A percentile compares a stretch with the other conserved stretches of the same genome.
Conservation (phyloP, 2,888 invertebrate genomes). For the Caenorhabditis afra region DNA sequence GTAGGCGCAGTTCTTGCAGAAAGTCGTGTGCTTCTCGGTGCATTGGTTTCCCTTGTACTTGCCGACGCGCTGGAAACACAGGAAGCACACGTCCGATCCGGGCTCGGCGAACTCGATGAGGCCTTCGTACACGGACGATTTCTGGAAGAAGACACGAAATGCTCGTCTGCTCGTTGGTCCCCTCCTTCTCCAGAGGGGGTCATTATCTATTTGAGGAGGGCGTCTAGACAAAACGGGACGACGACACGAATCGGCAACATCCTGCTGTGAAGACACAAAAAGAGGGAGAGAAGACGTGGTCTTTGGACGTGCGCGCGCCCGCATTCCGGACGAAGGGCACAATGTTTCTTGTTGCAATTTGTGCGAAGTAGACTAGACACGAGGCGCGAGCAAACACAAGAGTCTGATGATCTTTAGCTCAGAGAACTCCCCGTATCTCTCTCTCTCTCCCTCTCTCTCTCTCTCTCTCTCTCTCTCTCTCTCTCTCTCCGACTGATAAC, state of each 20-base stretch:
- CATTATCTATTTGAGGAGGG: slow-evolving; percentile 9
- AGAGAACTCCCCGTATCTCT: neutral
- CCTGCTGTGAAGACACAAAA: neutral
- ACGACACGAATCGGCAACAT: slow-evolving; percentile 16
- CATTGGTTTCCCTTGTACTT: slow-evolving; percentile 1
- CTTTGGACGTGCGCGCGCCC: slow-evolving; percentile 1
- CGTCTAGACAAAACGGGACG: slow-evolving; percentile 16
- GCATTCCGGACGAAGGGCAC: slow-evolving; percentile 1
- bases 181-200: neutral
- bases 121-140: neutral
- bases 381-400: slow-evolving; percentile 17
- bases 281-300: slow-evolving; percentile 3
- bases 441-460: neutral
- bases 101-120: neutral
- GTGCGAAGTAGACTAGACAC: slow-evolving; percentile 31
- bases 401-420: slow-evolving; percentile 31
- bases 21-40: too few relatives aligned
- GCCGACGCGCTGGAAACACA: slow-evolving; percentile 5
- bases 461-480: too few relatives aligned
- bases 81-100: neutral
- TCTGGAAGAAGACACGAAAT: neutral
- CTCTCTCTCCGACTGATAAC: neutral
- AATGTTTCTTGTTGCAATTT: too few relatives aligned
- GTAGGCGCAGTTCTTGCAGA: slow-evolving; percentile 27
- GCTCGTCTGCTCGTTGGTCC: slow-evolving; percentile 2